Percentiles rank a stretch among this genome's conserved stretches.
These are phyloP conservation scores for Cheumatopsyche charites DNA, from an alignment of 1,140 invertebrate species.

Conservation along the genomic window DNA sequence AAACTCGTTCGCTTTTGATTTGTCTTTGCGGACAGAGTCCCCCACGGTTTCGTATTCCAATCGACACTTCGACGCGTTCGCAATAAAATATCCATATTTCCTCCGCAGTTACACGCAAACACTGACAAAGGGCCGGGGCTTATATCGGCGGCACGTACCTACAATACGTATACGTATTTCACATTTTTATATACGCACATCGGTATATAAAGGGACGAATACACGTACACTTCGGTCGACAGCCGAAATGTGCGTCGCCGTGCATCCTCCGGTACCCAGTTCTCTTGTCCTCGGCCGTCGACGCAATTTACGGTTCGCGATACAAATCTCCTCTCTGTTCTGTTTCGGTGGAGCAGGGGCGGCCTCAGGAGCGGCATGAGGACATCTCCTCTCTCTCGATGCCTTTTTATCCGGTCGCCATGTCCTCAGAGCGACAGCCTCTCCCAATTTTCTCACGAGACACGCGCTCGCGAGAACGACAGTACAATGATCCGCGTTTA, in stretches of 20 bases:
- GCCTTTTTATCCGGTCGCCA: constrained; percentile 32
- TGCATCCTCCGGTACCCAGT: background rate
- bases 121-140: too few relatives aligned
- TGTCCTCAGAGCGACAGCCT: constrained; percentile 28
- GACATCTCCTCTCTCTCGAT: constrained; percentile 15
- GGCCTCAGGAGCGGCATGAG: background rate
- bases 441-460: constrained; percentile 46
- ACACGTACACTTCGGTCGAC: background rate
- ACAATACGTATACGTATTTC: too few relatives aligned
- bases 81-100: too few relatives aligned
- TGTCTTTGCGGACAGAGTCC: too few relatives aligned
- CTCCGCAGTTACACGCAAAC: too few relatives aligned
- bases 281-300: constrained; percentile 38
- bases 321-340: constrained; percentile 44
- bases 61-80: too few relatives aligned
- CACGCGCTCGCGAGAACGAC: constrained; percentile 20
- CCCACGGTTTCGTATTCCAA: too few relatives aligned
- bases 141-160: too few relatives aligned
- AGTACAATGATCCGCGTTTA: constrained; percentile 42
- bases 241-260: constrained; percentile 21
- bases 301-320: constrained; percentile 46
- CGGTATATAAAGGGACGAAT: too few relatives aligned
- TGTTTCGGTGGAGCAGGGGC: constrained; percentile 17
- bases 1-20: too few relatives aligned
- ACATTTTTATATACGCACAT: too few relatives aligned